Evolutionary conservation across 2,113 vertebrate genomes (phyloP).

Genomic region (Lepus timidus): DNA sequence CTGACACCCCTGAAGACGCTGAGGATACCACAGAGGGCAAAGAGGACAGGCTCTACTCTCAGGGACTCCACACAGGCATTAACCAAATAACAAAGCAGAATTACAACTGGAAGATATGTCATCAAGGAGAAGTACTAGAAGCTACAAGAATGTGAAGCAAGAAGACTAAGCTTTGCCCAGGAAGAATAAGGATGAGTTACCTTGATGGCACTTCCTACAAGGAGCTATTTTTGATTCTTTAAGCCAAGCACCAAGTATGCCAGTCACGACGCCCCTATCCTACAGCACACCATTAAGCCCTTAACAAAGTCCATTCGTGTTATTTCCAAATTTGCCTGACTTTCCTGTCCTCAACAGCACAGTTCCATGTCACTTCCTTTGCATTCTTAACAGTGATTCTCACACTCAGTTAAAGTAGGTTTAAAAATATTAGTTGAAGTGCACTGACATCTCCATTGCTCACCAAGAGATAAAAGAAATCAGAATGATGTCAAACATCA

Average conservation of each 20-base stretch:
- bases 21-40: not conserved
- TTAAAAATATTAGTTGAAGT: not conserved
- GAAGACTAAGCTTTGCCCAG: not conserved
- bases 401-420: not conserved
- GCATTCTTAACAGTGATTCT: not conserved
- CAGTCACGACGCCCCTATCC: no score
- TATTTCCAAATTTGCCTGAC: not conserved
- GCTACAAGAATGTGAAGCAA: not conserved
- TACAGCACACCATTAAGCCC: not conserved
- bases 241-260: not conserved
- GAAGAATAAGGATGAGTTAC: not conserved
- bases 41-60: not conserved
- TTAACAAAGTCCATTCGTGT: not conserved
- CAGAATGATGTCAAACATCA: not conserved
- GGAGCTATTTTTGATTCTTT: not conserved
- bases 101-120: not conserved
- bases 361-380: not conserved
- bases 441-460: not conserved
- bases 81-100: not conserved
- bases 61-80: not conserved
- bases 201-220: not conserved
- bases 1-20: not conserved
- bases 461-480: slow-evolving; percentile 16
- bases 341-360: not conserved
- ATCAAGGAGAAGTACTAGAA: not conserved